Conservation (phyloP, 2,797 vertebrate species). For the Chelon auratus region DNA sequence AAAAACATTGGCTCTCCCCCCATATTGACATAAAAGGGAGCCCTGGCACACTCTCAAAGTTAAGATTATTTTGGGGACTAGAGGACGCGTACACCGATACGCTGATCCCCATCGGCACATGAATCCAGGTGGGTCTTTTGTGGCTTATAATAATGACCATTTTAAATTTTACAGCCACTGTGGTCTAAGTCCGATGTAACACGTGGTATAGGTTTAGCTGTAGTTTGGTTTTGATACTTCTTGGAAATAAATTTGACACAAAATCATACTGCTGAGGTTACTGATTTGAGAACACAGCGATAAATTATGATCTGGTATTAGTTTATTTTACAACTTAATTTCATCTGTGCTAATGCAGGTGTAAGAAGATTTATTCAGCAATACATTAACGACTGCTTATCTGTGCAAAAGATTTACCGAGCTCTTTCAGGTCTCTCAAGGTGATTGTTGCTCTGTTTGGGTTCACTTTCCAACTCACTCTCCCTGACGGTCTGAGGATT, state of each 20-base stretch:
- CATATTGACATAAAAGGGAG: conserved; percentile 11
- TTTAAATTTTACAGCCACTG: not conserved
- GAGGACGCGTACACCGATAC: not conserved
- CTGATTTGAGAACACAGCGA: no score
- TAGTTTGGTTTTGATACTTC: not conserved
- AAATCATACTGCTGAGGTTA: no score
- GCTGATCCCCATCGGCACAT: not conserved
- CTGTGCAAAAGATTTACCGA: no score
- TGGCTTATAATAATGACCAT: not conserved
- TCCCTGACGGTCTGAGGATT: not conserved
- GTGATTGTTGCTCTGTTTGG: no score
- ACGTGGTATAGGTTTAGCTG: not conserved
- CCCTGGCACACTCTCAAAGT: not conserved
- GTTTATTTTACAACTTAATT: no score
- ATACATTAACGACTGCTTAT: no score
- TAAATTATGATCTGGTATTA: no score
- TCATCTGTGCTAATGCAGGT: no score
- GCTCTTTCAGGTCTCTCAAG: no score
- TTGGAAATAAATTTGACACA: not conserved
- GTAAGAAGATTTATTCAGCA: no score
- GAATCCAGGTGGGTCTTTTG: not conserved
- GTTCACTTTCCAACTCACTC: not conserved
- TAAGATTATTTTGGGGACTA: conserved; percentile 11
- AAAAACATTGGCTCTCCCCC: conserved; percentile 42
- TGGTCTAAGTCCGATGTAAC: not conserved